phyloP scores from a whole-genome alignment of 1,140 invertebrate species.

The Zaprionus africanus region DNA sequence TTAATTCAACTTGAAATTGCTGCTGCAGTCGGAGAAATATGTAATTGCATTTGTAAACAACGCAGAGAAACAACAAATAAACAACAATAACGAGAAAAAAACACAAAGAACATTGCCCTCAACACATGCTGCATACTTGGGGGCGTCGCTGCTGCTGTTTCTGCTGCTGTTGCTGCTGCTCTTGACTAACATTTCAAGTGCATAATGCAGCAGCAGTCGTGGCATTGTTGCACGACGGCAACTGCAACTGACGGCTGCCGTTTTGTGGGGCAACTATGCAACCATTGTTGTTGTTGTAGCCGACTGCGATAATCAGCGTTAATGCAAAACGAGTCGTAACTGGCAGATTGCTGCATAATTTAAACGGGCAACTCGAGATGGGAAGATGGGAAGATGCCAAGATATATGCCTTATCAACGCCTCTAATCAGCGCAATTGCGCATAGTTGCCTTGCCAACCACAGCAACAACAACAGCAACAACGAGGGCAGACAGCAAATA shows the following conservation, averaged over 20 bases:
- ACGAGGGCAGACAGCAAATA: conserved; percentile 49
- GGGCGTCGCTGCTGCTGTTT: conserved; percentile 30
- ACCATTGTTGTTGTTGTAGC: neutral
- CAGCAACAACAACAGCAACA: conserved; percentile 30
- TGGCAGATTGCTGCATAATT: conserved; percentile 64
- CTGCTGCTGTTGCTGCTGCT: conserved; percentile 64
- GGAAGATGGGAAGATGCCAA: conserved; percentile 36
- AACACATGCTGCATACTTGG: conserved; percentile 38
- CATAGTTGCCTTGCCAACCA: conserved; percentile 49
- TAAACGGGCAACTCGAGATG: conserved; percentile 34
- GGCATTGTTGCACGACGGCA: conserved; percentile 33
- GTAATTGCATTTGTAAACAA: conserved; percentile 72
- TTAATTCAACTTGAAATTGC: neutral
- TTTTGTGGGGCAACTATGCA: conserved; percentile 12
- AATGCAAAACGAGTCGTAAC: conserved; percentile 53
- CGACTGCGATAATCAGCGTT: conserved; percentile 56
- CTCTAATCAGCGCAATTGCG: conserved; percentile 70
- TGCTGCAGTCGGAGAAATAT: conserved; percentile 40
- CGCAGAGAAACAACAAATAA: conserved; percentile 40
- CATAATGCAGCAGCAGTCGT: conserved; percentile 51
- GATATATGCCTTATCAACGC: conserved; percentile 60
- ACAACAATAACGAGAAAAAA: conserved; percentile 28
- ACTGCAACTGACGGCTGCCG: conserved; percentile 64
- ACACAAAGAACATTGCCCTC: conserved; percentile 32
- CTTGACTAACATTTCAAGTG: conserved; percentile 80